phyloP scores from a whole-genome alignment of 92 coral and sea anemone genomes.

The Heliopora coerulea region DNA sequence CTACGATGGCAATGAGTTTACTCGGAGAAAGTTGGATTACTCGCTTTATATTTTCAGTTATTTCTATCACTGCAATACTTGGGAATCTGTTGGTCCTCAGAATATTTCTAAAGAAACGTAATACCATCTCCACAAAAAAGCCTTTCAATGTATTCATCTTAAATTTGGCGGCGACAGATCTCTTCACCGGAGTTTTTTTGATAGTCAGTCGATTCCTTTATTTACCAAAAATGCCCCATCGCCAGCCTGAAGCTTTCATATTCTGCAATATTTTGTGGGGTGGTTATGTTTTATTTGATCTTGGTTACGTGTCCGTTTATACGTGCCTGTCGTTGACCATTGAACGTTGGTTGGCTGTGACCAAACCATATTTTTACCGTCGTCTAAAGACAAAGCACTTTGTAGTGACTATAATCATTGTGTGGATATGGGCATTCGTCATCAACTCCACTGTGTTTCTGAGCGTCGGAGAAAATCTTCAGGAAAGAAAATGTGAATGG shows the following conservation, averaged over 20 bases:
- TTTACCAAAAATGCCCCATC: constrained; percentile 2
- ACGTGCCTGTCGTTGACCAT: constrained; percentile 57
- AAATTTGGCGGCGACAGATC: constrained; percentile 38
- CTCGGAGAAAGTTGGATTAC: constrained; percentile 15
- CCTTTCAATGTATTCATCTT: constrained; percentile 39
- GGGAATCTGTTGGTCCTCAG: constrained; percentile 39
- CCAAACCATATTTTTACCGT: constrained; percentile 52
- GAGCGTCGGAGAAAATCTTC: background rate
- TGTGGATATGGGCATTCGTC: constrained; percentile 23
- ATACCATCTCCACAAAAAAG: background rate
- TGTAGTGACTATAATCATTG: background rate
- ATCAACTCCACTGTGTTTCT: constrained; percentile 7
- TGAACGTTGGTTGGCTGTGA: constrained; percentile 87
- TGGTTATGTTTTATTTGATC: constrained; percentile 17
- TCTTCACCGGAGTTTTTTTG: constrained; percentile 16
- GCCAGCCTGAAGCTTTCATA: constrained; percentile 20
- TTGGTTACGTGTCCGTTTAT: constrained; percentile 43
- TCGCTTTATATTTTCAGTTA: background rate
- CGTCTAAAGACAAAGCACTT: constrained; percentile 29
- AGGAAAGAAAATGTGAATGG: background rate
- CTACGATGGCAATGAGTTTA: constrained; percentile 2
- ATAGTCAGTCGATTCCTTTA: constrained; percentile 17
- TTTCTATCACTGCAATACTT: constrained; percentile 21
- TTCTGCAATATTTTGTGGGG: constrained; percentile 26
- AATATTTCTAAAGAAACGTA: constrained; percentile 14